These are phyloP conservation scores for Haliclona indistincta DNA, from an alignment of 37 sponge, comb jelly and placozoan species.

Conservation along the genomic window DNA sequence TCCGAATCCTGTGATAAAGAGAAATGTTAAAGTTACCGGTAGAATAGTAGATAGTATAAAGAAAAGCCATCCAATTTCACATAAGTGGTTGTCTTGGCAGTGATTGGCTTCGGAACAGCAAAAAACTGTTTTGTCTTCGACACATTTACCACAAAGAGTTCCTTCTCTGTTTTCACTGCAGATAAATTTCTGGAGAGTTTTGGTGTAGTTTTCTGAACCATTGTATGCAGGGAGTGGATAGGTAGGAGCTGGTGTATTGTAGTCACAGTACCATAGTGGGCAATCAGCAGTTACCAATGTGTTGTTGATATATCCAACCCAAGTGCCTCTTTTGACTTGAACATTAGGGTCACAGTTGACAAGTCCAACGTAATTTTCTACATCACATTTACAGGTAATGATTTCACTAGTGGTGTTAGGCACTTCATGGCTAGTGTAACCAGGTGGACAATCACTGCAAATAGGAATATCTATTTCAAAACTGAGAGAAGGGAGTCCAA, in stretches of 20 bases:
- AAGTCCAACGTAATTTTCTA: background rate
- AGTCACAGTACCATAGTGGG: background rate
- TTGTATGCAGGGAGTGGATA: background rate
- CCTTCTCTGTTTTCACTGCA: background rate
- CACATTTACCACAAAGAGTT: background rate
- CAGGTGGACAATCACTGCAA: background rate
- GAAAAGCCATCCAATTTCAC: background rate
- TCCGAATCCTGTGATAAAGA: background rate
- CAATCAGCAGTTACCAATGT: background rate
- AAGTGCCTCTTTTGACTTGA: background rate
- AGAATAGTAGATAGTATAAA: background rate
- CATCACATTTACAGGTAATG: background rate
- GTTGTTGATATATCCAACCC: background rate
- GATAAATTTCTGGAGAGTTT: background rate
- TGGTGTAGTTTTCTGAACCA: background rate
- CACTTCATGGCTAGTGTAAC: background rate
- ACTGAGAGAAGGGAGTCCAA: background rate
- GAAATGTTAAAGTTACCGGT: background rate
- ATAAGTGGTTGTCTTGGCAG: background rate
- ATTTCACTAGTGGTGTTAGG: background rate
- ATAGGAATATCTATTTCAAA: background rate
- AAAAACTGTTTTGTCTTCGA: background rate
- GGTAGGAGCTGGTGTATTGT: background rate
- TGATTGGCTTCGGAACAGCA: background rate
- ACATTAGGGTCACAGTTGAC: background rate